Percentiles rank a stretch among this genome's conserved stretches.
Conservation (phyloP, 1,140 invertebrate genomes). For the Kradibia gibbosae region DNA sequence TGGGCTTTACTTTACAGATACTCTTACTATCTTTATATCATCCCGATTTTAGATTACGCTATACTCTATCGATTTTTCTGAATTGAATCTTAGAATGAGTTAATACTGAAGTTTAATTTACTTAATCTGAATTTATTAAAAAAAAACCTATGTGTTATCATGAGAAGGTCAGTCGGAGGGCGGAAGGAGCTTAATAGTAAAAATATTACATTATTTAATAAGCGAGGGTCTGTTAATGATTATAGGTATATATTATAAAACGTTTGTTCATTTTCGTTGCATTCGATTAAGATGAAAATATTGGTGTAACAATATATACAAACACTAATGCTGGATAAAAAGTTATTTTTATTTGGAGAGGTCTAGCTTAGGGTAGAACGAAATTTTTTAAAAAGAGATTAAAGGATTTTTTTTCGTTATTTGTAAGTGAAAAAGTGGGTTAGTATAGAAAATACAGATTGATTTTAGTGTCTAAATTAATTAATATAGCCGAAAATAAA, state of each 20-base stretch:
- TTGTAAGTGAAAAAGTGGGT: slow-evolving; percentile 9
- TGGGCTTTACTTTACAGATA: too few species aligned
- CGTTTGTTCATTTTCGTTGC: not conserved
- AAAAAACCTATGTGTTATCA: too few species aligned
- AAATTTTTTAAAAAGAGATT: not conserved
- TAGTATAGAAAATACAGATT: not conserved
- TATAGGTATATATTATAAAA: not conserved
- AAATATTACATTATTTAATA: slow-evolving; percentile 8
- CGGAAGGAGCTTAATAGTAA: not conserved
- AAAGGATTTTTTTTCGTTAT: not conserved
- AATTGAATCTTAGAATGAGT: not conserved
- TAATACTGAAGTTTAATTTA: not conserved
- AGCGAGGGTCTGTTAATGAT: not conserved
- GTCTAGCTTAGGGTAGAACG: not conserved
- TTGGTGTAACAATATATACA: too few species aligned
- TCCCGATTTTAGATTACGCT: slow-evolving; percentile 13
- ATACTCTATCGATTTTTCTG: slow-evolving; percentile 11
- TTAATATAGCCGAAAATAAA: not conserved
- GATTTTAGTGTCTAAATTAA: not conserved
- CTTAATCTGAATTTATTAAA: not conserved
- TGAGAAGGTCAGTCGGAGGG: not conserved
- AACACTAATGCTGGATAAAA: not conserved
- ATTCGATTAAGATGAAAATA: not conserved
- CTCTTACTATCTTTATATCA: not conserved
- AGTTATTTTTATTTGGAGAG: not conserved